Percentiles rank a stretch among this genome's conserved stretches.
Evolutionary conservation across 2,113 vertebrate genomes (phyloP).

Genomic region (Pyxicephalus adspersus): DNA sequence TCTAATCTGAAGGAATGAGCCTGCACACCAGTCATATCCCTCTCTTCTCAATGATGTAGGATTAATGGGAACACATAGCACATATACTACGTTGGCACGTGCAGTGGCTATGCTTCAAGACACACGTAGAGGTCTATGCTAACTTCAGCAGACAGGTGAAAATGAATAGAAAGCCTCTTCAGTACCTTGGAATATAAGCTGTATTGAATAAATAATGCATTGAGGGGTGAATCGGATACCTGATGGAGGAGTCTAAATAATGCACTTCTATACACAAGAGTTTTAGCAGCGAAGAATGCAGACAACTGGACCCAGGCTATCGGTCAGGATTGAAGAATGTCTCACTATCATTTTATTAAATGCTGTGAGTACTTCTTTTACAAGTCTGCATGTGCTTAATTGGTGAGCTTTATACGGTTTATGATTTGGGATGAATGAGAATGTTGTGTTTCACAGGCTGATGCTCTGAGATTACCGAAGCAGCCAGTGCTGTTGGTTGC

Average conservation of each 20-base stretch:
- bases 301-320: conserved; percentile 73
- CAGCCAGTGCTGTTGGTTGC: conserved; percentile 13
- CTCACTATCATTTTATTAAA: conserved; percentile 95
- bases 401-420: conserved; percentile 40
- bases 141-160: conserved; percentile 68
- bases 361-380: conserved; percentile 85
- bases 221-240: conserved; percentile 73
- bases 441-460: conserved; percentile 59
- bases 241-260: conserved; percentile 79
- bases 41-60: conserved; percentile 69
- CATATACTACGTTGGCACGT: conserved; percentile 77
- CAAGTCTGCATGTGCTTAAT: neutral
- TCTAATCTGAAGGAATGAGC: conserved; percentile 64
- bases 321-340: conserved; percentile 83
- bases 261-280: conserved; percentile 74
- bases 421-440: conserved; percentile 58
- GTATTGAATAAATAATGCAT: conserved; percentile 73
- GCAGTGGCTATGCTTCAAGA: conserved; percentile 70
- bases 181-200: conserved; percentile 64
- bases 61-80: conserved; percentile 78
- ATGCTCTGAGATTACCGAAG: conserved; percentile 58
- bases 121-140: conserved; percentile 57
- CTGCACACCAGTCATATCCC: conserved; percentile 70
- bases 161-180: conserved; percentile 65
- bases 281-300: conserved; percentile 73